Evolutionary conservation across 37 sponge, comb jelly and placozoan genomes (phyloP).

Genomic region (Ephydatia muelleri): DNA sequence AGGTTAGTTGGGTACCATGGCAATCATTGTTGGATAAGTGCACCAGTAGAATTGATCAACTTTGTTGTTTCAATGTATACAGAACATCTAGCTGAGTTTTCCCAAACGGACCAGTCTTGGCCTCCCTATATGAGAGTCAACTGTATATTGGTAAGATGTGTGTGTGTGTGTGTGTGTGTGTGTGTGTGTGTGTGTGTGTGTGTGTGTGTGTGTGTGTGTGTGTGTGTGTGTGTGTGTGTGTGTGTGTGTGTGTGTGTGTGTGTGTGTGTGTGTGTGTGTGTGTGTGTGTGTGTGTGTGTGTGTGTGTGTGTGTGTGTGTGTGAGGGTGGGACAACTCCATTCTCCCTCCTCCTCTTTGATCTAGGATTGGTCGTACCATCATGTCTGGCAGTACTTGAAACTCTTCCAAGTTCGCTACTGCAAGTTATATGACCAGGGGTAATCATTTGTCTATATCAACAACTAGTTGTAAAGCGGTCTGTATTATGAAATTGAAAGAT

Average conservation of each 20-base stretch:
- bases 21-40: not conserved
- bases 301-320: not conserved
- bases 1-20: not conserved
- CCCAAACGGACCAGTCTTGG: constrained; percentile 81
- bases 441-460: not conserved
- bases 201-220: not conserved
- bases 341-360: not conserved
- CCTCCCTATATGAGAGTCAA: constrained; percentile 88
- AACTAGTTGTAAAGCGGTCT: not conserved
- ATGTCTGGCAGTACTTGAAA: constrained; percentile 86
- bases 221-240: not conserved
- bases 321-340: too few species aligned
- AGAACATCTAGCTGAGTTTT: constrained; percentile 61
- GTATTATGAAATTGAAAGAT: too few species aligned
- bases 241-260: constrained; percentile 13
- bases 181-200: not conserved
- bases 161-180: constrained; percentile 11
- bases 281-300: not conserved
- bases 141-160: constrained; percentile 73
- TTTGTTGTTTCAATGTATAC: constrained; percentile 5
- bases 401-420: constrained; percentile 82
- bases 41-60: not conserved
- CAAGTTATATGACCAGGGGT: constrained; percentile 88
- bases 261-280: constrained; percentile 10
- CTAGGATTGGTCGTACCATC: constrained; percentile 86